phyloP scores from a whole-genome alignment of 2,888 invertebrate genomes.

The Fragum fragum region DNA sequence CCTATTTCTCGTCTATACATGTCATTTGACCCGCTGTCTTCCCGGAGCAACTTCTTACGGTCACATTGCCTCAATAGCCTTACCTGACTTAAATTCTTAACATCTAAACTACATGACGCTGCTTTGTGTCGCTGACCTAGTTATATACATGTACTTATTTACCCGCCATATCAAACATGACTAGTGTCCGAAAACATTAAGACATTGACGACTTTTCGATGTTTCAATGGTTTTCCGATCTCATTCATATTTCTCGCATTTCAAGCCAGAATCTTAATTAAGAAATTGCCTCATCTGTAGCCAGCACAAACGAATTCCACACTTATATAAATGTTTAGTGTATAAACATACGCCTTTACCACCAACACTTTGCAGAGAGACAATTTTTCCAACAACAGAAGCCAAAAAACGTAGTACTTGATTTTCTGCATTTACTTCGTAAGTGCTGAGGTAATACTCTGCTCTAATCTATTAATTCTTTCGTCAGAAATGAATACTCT shows the following conservation, averaged over 20 bases:
- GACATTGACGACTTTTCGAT: background rate
- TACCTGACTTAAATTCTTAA: too few species aligned
- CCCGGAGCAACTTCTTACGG: background rate
- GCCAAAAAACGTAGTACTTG: background rate
- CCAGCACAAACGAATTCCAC: background rate
- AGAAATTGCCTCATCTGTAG: background rate
- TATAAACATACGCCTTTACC: background rate
- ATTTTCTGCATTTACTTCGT: too few species aligned
- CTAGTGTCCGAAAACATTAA: slow-evolving; percentile 11
- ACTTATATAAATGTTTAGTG: background rate
- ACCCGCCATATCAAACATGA: slow-evolving; percentile 1
- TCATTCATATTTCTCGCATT: background rate
- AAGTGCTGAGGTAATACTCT: background rate
- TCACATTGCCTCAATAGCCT: background rate
- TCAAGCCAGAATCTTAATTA: background rate
- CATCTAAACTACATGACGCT: too few species aligned
- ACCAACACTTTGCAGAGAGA: background rate
- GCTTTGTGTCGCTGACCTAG: background rate
- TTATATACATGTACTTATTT: background rate
- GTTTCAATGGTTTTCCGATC: background rate
- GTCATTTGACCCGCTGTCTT: background rate
- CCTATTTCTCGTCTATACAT: background rate
- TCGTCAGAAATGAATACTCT: background rate
- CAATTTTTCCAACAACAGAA: background rate
- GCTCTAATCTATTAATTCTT: background rate